Evolutionary conservation across 2,113 vertebrate genomes (phyloP).

Genomic region (Aegithalos caudatus): DNA sequence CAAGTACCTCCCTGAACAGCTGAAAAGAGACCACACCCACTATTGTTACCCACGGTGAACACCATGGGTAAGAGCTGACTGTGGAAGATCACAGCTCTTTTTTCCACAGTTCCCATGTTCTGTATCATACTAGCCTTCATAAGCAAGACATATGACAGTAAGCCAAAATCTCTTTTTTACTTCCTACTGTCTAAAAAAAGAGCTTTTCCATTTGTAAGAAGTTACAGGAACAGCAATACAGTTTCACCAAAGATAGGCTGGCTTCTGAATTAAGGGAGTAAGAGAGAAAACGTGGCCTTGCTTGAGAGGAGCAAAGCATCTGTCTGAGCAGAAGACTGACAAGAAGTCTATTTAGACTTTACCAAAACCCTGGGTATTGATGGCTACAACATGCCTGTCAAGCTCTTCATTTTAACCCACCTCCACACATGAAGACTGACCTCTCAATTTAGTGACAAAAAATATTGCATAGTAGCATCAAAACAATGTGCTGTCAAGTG

Average conservation of each 20-base stretch:
- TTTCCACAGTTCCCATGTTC: neutral
- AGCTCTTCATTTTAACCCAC: neutral
- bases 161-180: neutral
- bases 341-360: neutral
- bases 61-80: neutral
- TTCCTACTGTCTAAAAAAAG: neutral
- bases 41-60: neutral
- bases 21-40: neutral
- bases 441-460: neutral
- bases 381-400: neutral
- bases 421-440: neutral
- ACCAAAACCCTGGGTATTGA: neutral
- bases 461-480: neutral
- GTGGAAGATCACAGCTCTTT: neutral
- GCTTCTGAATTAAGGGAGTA: neutral
- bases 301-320: neutral
- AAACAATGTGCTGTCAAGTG: neutral
- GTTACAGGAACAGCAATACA: neutral
- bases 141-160: neutral
- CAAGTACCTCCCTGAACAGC: neutral
- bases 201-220: neutral
- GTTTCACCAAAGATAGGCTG: neutral
- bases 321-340: neutral
- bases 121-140: neutral
- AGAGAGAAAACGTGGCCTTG: neutral